These are phyloP conservation scores for Phoenicopterus ruber DNA, from an alignment of 2,113 vertebrate genomes.

Conservation along the genomic window DNA sequence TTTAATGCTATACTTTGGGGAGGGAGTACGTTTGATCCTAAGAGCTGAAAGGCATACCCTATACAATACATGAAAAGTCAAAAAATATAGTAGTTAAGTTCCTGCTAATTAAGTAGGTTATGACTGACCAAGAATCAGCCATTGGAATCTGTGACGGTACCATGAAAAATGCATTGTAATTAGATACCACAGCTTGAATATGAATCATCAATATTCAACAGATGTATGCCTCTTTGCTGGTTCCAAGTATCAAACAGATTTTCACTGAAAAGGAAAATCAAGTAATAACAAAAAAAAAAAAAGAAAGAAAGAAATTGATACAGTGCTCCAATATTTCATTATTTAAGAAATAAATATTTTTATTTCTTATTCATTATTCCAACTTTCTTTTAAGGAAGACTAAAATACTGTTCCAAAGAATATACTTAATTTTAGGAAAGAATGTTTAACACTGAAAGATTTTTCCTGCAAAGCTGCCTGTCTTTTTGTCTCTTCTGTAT, in stretches of 20 bases:
- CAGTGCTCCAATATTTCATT: background rate
- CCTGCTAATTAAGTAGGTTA: background rate
- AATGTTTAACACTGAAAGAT: background rate
- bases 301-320: background rate
- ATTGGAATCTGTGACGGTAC: background rate
- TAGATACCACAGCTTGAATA: conserved; percentile 6
- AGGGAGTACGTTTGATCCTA: background rate
- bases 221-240: background rate
- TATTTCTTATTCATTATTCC: background rate
- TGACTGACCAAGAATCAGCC: background rate
- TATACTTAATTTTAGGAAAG: background rate
- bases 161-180: conserved; percentile 39
- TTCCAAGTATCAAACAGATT: background rate
- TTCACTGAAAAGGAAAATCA: background rate
- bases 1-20: background rate
- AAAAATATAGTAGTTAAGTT: background rate
- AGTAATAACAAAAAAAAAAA: background rate
- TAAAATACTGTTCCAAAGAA: background rate
- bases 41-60: background rate
- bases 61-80: background rate
- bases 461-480: background rate
- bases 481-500: background rate
- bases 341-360: background rate
- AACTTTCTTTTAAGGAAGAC: background rate
- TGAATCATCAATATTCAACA: conserved; percentile 6